These are phyloP conservation scores for Lucinisca nassula DNA, from an alignment of 2,888 invertebrate genomes.

Conservation along the genomic window DNA sequence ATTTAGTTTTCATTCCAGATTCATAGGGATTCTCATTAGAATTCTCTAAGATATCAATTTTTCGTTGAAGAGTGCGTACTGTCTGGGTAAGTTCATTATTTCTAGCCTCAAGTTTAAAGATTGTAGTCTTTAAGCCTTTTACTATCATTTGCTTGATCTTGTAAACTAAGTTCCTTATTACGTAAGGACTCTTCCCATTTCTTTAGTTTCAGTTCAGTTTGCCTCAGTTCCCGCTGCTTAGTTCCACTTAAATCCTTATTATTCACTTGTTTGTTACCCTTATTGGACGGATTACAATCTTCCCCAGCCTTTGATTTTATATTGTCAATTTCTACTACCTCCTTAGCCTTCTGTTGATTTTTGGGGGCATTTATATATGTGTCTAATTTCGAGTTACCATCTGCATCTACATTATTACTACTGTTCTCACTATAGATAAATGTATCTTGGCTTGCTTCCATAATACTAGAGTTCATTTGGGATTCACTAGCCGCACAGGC, in stretches of 20 bases:
- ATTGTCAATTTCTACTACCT: neutral
- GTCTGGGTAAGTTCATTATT: neutral
- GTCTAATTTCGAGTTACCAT: too few relatives aligned
- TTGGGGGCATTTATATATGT: too few relatives aligned
- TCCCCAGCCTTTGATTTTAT: too few relatives aligned
- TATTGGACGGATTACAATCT: neutral
- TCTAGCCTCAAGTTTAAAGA: neutral
- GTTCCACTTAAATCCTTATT: neutral
- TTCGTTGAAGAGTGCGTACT: neutral
- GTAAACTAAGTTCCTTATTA: neutral
- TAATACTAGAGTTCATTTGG: too few relatives aligned
- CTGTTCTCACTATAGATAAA: too few relatives aligned
- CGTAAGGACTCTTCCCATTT: neutral
- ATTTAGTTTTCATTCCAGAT: neutral
- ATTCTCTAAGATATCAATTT: neutral
- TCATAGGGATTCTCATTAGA: neutral
- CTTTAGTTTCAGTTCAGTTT: neutral
- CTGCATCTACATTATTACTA: too few relatives aligned
- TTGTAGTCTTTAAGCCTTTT: neutral
- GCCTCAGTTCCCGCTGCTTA: neutral
- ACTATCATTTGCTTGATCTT: neutral
- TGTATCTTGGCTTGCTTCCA: too few relatives aligned
- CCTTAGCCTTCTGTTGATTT: too few relatives aligned
- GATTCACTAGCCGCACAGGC: too few relatives aligned
- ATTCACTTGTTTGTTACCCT: neutral